phyloP scores from a whole-genome alignment of 2,113 vertebrate species.

The Geococcyx californianus region DNA sequence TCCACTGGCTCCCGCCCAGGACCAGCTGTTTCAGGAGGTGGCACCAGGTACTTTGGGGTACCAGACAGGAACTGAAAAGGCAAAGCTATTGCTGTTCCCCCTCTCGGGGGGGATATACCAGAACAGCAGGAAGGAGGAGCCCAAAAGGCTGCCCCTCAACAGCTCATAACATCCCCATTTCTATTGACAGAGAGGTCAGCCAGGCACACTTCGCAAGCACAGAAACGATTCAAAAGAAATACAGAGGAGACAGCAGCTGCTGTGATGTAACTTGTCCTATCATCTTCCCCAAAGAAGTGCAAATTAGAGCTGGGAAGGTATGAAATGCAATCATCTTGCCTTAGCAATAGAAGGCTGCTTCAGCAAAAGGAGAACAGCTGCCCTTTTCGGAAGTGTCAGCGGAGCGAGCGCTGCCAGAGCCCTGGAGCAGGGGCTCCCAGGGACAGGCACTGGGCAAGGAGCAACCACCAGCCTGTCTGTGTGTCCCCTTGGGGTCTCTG shows the following conservation, averaged over 20 bases:
- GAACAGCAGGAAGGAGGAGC: neutral
- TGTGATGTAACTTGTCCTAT: neutral
- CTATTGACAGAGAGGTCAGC: neutral
- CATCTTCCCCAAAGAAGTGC: neutral
- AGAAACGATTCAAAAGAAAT: neutral
- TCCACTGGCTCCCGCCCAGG: neutral
- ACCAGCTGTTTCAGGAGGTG: neutral
- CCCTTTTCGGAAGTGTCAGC: neutral
- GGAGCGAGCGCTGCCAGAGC: neutral
- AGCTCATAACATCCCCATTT: neutral
- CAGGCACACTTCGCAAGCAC: neutral
- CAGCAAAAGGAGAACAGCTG: neutral
- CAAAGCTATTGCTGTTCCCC: no score
- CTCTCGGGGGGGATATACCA: neutral
- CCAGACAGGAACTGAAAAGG: neutral
- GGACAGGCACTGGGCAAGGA: neutral
- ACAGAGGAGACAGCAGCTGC: neutral
- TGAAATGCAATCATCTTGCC: neutral
- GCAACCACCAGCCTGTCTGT: accelerated
- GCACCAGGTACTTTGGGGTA: neutral
- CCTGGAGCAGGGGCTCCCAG: neutral
- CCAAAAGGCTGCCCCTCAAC: neutral
- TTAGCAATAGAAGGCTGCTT: neutral
- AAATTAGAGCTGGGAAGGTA: constrained; percentile 11
- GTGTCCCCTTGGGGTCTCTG: neutral